These are phyloP conservation scores for Tiliacea aurago DNA, from an alignment of 2,888 invertebrate genomes.

Conservation along the genomic window DNA sequence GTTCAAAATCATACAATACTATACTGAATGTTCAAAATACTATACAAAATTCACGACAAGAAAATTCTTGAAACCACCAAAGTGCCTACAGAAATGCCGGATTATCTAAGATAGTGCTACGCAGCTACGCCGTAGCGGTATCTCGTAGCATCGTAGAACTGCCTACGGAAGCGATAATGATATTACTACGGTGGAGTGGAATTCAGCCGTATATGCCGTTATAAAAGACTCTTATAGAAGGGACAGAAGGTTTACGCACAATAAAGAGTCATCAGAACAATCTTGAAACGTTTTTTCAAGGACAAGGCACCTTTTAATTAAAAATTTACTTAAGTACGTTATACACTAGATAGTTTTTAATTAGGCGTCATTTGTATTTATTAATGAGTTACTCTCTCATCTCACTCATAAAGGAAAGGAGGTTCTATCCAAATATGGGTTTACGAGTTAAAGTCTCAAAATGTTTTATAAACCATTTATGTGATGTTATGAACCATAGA, in stretches of 20 bases:
- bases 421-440: not conserved
- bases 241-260: conserved; percentile 22
- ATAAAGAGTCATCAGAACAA: not conserved
- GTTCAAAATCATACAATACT: conserved; percentile 3
- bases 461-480: too few relatives aligned
- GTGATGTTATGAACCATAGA: too few relatives aligned
- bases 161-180: conserved; percentile 61
- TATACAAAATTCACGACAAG: conserved; percentile 15
- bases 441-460: too few relatives aligned
- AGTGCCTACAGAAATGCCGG: conserved; percentile 42
- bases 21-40: conserved; percentile 9
- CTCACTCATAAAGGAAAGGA: not conserved
- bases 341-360: not conserved
- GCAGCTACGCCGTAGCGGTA: conserved; percentile 63
- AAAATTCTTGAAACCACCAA: conserved; percentile 42
- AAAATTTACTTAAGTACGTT: not conserved
- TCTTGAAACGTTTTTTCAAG: not conserved
- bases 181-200: conserved; percentile 51
- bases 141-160: conserved; percentile 63
- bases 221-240: not conserved
- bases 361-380: not conserved
- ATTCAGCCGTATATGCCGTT: conserved; percentile 46
- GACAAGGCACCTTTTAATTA: not conserved
- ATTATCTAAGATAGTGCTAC: conserved; percentile 60
- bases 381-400: not conserved